Base-by-base conservation (phyloP, 2,888 invertebrate genomes). In the Lasioglossum vierecki region DNA sequence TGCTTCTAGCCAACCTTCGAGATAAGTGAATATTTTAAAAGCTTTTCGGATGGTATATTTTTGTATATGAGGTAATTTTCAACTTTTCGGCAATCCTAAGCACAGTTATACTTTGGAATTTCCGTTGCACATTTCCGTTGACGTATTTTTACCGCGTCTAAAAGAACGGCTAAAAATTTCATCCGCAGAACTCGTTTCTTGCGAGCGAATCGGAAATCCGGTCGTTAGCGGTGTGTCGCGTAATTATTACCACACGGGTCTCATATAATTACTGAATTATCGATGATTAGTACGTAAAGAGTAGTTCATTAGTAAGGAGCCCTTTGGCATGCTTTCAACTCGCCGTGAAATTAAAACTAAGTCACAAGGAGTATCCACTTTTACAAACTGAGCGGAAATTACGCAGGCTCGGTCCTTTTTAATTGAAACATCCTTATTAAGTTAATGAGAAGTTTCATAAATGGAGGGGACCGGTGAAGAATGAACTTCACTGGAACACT, bases 311-410 rank as follows among this genome's bases (percentile, higher is more conserved):
- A 79, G 84, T 71, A 63, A 66, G 72, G 57, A 41, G 72, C 71
- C 60, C 39, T 79, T 83, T 83, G 84, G 79, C 75, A 79, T 60
- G 63, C 46, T 73, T 76, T 72, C 72, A 79, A 46, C 83, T 83
- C 71, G 39, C 78, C 57, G 83, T 83, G 76, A 83, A 84, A 79
- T 79, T 84, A 83, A 84, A 84, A 83, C 79, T 83, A 71, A 78
- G 72, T 44, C 57, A 46, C 71, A 72, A 84, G 83, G 73, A 74
- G 53, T 63, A 63, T 72, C 75, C 70, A 39, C 63, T 60, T 66
- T 66, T 35, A 78, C 26, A 78, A 79, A 63, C 60, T 22, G n/a
- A 70, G 71, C 57, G 46, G 41, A 77, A 82, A 74, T 41, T 53
- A 76, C 30, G 30, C 22, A 6, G 30, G 35, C 15, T 63, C 18